phyloP scores from a whole-genome alignment of 2,888 invertebrate genomes.

The Synanthedon myopaeformis region DNA sequence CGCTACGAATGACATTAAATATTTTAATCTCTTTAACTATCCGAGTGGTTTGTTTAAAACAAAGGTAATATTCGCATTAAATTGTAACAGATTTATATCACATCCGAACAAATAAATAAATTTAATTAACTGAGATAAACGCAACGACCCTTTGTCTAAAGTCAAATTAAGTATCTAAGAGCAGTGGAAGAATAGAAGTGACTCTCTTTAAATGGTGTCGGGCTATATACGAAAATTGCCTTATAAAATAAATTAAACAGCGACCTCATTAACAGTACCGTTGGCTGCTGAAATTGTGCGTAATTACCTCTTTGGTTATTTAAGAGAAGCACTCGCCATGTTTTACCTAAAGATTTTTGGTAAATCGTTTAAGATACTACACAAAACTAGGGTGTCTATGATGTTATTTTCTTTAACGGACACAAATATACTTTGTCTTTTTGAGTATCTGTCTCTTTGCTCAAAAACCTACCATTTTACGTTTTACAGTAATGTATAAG shows the following conservation, averaged over 20 bases:
- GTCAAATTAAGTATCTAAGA: conserved; percentile 2
- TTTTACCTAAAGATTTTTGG: conserved; percentile 6
- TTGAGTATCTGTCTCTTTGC: no score
- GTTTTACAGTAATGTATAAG: no score
- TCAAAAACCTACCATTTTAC: no score
- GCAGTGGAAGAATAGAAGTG: conserved; percentile 5
- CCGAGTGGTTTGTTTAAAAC: no score
- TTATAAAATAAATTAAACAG: conserved; percentile 32
- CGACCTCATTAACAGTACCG: conserved; percentile 27
- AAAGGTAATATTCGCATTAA: background rate
- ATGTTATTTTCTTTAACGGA: no score
- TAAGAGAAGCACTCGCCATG: conserved; percentile 20
- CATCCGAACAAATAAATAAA: background rate
- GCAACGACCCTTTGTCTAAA: background rate
- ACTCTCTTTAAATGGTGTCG: conserved; percentile 1
- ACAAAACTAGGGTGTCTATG: no score
- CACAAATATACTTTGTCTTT: no score
- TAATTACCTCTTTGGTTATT: conserved; percentile 33
- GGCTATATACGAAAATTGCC: conserved; percentile 25
- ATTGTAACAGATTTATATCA: background rate
- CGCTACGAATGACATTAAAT: no score
- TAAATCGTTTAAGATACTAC: no score
- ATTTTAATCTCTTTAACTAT: no score
- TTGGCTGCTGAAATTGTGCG: conserved; percentile 18
- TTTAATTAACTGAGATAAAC: background rate